Evolutionary conservation across 2,113 vertebrate species (phyloP).

Genomic region (Heterochromis multidens): DNA sequence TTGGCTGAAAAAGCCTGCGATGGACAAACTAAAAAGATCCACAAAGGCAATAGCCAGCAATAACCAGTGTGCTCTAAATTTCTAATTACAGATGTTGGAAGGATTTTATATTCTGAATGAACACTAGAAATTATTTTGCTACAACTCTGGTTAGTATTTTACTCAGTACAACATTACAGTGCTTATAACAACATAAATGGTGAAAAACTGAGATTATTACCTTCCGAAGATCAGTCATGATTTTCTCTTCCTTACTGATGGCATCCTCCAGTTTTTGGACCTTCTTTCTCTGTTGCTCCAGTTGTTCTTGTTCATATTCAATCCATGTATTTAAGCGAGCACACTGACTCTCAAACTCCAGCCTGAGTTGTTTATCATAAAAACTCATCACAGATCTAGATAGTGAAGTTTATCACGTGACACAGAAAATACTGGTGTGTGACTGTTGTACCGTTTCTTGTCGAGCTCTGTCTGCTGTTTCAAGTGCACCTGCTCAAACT

Average conservation of each 20-base stretch:
- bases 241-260: constrained; percentile 72
- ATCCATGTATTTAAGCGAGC: constrained; percentile 80
- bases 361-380: constrained; percentile 63
- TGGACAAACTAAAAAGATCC: neutral
- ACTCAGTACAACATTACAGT: neutral
- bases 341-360: constrained; percentile 89
- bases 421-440: neutral
- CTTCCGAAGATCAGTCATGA: constrained; percentile 71
- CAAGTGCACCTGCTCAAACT: constrained; percentile 85
- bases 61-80: neutral
- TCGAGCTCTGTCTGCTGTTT: constrained; percentile 85
- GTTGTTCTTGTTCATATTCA: constrained; percentile 81
- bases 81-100: too few species aligned
- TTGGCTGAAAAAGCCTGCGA: neutral
- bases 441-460: constrained; percentile 79
- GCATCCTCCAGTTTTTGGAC: constrained; percentile 66
- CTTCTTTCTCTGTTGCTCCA: constrained; percentile 75
- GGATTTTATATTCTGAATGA: neutral
- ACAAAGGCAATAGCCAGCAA: neutral
- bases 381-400: neutral
- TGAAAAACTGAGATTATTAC: constrained; percentile 53
- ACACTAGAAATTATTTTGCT: neutral
- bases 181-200: neutral
- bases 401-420: neutral
- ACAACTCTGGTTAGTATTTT: neutral